Evolutionary conservation across 2,888 invertebrate species (phyloP).

Genomic region (Patella ulyssiponensis): DNA sequence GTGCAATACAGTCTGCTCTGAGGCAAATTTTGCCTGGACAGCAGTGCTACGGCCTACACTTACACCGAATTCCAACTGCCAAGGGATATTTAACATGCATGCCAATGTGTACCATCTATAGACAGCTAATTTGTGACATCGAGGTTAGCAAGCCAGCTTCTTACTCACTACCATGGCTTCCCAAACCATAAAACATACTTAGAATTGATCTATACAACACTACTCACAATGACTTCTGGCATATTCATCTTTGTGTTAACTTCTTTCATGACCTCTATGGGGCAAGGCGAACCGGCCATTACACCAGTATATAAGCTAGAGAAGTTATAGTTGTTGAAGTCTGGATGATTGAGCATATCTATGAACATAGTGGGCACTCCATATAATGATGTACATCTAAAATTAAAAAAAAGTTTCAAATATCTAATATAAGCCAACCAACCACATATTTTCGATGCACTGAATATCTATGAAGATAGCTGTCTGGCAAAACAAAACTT

Average conservation of each 20-base stretch:
- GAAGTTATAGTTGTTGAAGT: constrained; percentile 71
- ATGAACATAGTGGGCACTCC: constrained; percentile 92
- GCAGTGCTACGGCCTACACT: too few relatives aligned
- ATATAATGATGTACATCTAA: constrained; percentile 80
- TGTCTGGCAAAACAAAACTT: too few relatives aligned
- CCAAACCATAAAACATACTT: background rate
- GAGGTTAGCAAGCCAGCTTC: background rate
- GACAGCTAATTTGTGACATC: too few relatives aligned
- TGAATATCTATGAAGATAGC: too few relatives aligned
- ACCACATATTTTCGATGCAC: too few relatives aligned
- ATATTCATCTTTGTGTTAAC: constrained; percentile 73
- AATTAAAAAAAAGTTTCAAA: constrained; percentile 28
- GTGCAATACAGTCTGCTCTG: too few relatives aligned
- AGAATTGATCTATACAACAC: background rate
- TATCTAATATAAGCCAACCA: background rate
- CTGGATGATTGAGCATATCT: constrained; percentile 77
- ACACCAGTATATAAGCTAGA: constrained; percentile 75
- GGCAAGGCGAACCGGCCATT: constrained; percentile 83
- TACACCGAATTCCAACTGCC: too few relatives aligned
- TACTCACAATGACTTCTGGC: constrained; percentile 70
- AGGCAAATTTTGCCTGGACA: too few relatives aligned
- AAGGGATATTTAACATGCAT: too few relatives aligned
- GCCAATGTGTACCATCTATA: too few relatives aligned
- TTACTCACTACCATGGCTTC: background rate
- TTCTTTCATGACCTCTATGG: constrained; percentile 74